Evolutionary conservation across 2,797 vertebrate species (phyloP), one percentile per base, ranked within the genome.

Genomic region (Pangasius djambal): DNA sequence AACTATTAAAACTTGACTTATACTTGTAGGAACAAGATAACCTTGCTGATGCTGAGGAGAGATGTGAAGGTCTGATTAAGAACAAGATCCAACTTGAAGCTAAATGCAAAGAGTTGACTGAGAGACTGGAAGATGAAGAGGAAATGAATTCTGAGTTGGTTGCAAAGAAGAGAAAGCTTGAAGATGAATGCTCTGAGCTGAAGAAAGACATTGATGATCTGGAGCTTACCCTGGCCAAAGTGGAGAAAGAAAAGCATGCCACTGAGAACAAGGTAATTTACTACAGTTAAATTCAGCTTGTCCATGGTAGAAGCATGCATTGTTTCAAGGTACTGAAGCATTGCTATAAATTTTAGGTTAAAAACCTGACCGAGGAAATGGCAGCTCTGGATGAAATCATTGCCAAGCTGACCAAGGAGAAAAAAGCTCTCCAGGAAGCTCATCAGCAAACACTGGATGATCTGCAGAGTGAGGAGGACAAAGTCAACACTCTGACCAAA

Each of bases 341-440:
- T 6, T 50, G 3, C 34, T 13, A 37, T 85, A 20, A 13, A 72
- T 91, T 0, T 22, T 20, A 97, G 97, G 97, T 97, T 87, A 98
- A 98, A 94, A 98, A 97, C 92, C 93, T 98, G 65, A 97, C 96
- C 0, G 97, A 98, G 63, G 97, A 98, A 91, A 97, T 98, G 97
- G 95, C 96, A 0, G 97, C 94, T 16, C 91, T 98, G 91, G 97
- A 98, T 18, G 97, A 98, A 91, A 97, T 94, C 81, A 97, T 98
- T 1, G 95, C 81, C 82, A 98, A 96, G 89, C 92, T 97, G 91
- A 97, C 97, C 0, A 98, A 98, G 84, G 97, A 97, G 86, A 97
- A 98, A 93, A 97, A 97, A 87, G 96, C 97, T 69, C 95, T 97
- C 44, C 97, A 97, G 69, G 96, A 97, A 87, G 95, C 96, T 16